Evolutionary conservation across 2,797 vertebrate genomes (phyloP), one percentile per base, ranked within the genome.

Genomic region (Semaprochilodus insignis): DNA sequence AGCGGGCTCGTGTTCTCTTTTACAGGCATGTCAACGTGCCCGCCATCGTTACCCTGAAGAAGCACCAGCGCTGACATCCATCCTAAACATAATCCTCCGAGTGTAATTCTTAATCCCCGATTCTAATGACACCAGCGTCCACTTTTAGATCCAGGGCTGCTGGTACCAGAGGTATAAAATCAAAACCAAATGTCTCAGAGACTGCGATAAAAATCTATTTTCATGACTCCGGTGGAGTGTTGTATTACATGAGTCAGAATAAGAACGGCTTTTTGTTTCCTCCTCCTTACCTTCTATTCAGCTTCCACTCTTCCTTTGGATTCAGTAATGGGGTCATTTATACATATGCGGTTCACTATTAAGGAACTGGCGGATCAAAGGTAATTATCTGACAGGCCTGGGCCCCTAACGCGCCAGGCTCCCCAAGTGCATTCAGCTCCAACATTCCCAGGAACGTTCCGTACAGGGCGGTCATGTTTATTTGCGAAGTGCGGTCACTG

Each of bases 331-430:
- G 81, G 82, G 84, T 89, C 81, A 90, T 88, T 87, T 85, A 85
- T 82, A 87, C 83, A 81, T 79, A 88, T 88, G 84, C 62, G 83
- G 86, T 87, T 81, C 72, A 66, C 85, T 91, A 80, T 88, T 85
- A 84, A 90, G 87, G 59, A 81, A 40, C 86, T 87, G 82, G 84
- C 72, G 71, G 75, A 88, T 89, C 87, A 90, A 91, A 91, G 89
- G 89, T 89, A 91, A 91, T 91, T 92, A 91, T 87, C 86, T 90
- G 89, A 89, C 88, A 87, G 87, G 82, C 86, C 83, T 82, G 83
- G 86, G 87, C 76, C 77, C 69, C 80, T 52, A 75, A 48, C 83
- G 74, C 60, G 75, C 51, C 62, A 78, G 71, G 44, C 66, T 78
- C 74, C 34, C 31, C 31, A 31, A 76, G 78, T 51, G 78, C 84